phyloP scores from a whole-genome alignment of 2,797 vertebrate species.

The Loris lydekkerianus region DNA sequence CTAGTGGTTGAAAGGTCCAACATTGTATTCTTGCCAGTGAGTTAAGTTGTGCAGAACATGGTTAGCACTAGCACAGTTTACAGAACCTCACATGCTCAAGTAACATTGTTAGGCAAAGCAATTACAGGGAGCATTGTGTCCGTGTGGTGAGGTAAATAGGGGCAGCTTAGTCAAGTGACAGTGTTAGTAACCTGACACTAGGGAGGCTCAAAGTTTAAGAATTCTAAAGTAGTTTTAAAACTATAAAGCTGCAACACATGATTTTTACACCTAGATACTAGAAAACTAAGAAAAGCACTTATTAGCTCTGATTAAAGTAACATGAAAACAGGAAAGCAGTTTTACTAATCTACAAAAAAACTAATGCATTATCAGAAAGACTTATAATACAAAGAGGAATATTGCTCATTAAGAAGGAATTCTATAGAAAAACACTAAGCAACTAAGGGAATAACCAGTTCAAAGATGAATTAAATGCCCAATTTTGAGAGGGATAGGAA shows the following conservation, averaged over 20 bases:
- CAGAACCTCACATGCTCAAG: no score
- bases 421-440: slow-evolving; percentile 86
- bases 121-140: slow-evolving; percentile 86
- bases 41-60: no score
- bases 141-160: slow-evolving; percentile 72
- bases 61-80: no score
- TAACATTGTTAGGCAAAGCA: slow-evolving; percentile 82
- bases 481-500: slow-evolving; percentile 30
- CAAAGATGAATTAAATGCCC: slow-evolving; percentile 82
- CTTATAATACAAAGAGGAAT: slow-evolving; percentile 88
- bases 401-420: slow-evolving; percentile 86
- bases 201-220: slow-evolving; percentile 79
- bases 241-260: slow-evolving; percentile 88
- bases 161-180: slow-evolving; percentile 84
- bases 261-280: slow-evolving; percentile 90
- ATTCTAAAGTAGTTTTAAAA: slow-evolving; percentile 85
- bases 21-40: no score
- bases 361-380: slow-evolving; percentile 81
- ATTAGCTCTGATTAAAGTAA: slow-evolving; percentile 79
- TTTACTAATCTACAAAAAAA: slow-evolving; percentile 83
- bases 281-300: slow-evolving; percentile 87
- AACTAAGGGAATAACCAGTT: slow-evolving; percentile 85
- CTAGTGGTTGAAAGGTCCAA: no score
- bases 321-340: not conserved
- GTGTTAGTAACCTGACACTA: slow-evolving; percentile 77